Conservation (phyloP, 2,888 invertebrate species). For the Euplexia lucipara region DNA sequence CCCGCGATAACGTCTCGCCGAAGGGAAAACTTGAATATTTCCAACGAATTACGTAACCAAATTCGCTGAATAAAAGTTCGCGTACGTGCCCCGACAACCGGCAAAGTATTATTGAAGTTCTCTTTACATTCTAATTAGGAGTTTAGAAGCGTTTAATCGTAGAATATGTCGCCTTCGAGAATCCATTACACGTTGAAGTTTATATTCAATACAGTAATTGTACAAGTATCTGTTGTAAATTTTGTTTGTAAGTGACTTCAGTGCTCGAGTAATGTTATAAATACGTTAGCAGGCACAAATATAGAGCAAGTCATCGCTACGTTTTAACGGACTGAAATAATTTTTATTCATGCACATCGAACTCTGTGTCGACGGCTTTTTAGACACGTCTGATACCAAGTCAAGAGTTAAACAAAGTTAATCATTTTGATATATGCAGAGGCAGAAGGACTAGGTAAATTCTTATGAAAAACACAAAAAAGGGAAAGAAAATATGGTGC, state of each 20-base stretch:
- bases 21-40: conserved; percentile 89
- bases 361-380: conserved; percentile 1
- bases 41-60: conserved; percentile 87
- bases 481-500: neutral
- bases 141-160: conserved; percentile 79
- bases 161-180: conserved; percentile 73
- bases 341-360: conserved; percentile 27
- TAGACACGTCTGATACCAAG: neutral
- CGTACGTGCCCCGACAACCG: conserved; percentile 84
- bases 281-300: conserved; percentile 40
- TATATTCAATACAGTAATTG: conserved; percentile 68
- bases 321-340: conserved; percentile 28
- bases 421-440: neutral
- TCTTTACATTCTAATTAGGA: conserved; percentile 82
- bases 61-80: conserved; percentile 85
- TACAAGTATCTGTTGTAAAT: conserved; percentile 52
- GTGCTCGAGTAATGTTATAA: conserved; percentile 29
- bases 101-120: conserved; percentile 83
- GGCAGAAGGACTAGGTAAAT: neutral
- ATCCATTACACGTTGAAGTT: conserved; percentile 69
- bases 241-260: conserved; percentile 51
- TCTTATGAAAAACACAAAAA: conserved; percentile 14
- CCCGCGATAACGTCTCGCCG: conserved; percentile 87
- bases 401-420: conserved; percentile 12
- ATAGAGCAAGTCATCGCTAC: conserved; percentile 28